phyloP scores from a whole-genome alignment of 2,888 invertebrate genomes.

The Amblyjoppa fuscipennis region DNA sequence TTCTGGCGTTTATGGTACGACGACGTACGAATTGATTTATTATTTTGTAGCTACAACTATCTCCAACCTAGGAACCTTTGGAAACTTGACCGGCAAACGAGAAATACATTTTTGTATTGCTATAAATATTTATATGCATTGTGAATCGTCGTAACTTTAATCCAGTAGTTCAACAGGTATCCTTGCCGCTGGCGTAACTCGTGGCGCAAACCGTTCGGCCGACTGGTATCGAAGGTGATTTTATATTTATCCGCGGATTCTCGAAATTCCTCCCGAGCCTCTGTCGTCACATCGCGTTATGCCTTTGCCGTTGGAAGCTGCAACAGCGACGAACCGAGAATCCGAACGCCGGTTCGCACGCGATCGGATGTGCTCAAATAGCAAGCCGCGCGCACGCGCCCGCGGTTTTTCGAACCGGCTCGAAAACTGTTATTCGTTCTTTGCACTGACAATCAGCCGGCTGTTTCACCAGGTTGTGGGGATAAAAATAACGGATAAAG shows the following conservation, averaged over 20 bases:
- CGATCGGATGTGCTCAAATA: slow-evolving; percentile 3
- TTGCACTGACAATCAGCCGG: background rate
- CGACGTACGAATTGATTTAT: background rate
- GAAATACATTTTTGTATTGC: background rate
- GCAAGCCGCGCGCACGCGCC: background rate
- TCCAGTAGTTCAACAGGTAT: slow-evolving; percentile 25
- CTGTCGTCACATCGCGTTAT: slow-evolving; percentile 1
- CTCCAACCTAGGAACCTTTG: background rate
- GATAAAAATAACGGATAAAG: background rate
- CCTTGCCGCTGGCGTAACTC: slow-evolving; percentile 18
- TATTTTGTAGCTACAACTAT: background rate
- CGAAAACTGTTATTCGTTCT: background rate
- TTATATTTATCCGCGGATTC: background rate
- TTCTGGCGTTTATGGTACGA: background rate
- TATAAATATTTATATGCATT: background rate
- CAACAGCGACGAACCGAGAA: background rate
- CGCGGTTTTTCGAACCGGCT: background rate
- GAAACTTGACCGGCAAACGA: background rate
- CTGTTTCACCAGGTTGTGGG: background rate
- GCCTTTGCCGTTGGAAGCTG: background rate
- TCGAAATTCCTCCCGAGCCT: slow-evolving; percentile 2
- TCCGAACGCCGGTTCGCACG: slow-evolving; percentile 12
- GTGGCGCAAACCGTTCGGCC: background rate
- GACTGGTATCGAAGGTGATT: slow-evolving; percentile 15
- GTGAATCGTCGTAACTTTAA: background rate